Conservation (phyloP, 2,113 vertebrate species). For the Platycercus adscitus region DNA sequence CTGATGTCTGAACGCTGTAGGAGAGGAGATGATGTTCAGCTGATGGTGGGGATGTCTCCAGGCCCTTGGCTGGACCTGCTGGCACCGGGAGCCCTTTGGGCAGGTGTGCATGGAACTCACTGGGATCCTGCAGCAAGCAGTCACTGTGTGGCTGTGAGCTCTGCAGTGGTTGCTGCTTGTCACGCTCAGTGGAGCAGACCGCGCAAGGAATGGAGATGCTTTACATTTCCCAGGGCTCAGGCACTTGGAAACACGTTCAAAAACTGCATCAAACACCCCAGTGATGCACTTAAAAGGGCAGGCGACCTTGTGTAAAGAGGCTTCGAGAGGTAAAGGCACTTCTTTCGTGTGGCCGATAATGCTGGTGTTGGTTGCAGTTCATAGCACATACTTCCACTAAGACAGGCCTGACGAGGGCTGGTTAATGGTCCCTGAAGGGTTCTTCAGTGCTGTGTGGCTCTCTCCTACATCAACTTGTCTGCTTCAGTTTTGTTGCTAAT, state of each 20-base stretch:
- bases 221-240: neutral
- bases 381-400: neutral
- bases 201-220: neutral
- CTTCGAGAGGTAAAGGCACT: neutral
- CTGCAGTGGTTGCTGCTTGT: fast-evolving
- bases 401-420: neutral
- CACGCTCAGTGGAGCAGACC: fast-evolving
- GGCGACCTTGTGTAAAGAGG: neutral
- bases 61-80: neutral
- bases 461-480: neutral
- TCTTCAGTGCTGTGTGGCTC: neutral
- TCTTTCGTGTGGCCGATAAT: neutral
- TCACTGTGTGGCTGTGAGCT: fast-evolving
- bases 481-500: neutral
- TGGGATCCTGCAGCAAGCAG: neutral
- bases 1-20: neutral
- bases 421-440: neutral
- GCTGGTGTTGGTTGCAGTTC: neutral
- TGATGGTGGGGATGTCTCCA: neutral
- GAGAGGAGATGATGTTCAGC: neutral
- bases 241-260: neutral
- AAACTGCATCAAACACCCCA: neutral
- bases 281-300: neutral
- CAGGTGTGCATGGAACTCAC: fast-evolving
- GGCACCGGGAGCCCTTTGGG: neutral